These are phyloP conservation scores for Eugnorisma glareosa DNA, from an alignment of 2,888 invertebrate species.

Conservation along the genomic window DNA sequence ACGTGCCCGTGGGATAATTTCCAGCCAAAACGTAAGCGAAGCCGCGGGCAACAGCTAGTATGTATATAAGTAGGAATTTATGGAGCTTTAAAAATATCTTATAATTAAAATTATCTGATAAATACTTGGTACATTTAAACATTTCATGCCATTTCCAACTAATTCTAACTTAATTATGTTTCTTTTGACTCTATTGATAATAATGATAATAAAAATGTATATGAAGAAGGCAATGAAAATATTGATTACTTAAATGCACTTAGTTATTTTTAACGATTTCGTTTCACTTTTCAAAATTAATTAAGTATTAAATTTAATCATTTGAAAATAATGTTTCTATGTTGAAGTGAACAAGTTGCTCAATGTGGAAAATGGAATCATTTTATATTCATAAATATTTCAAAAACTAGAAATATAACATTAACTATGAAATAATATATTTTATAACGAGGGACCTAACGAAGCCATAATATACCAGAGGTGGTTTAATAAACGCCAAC, in stretches of 20 bases:
- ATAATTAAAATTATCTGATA: slow-evolving; percentile 27
- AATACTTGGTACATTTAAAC: background rate
- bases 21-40: no score
- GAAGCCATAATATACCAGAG: no score
- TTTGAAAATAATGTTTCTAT: slow-evolving; percentile 1
- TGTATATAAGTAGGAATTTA: background rate
- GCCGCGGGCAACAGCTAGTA: no score
- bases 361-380: background rate
- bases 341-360: background rate
- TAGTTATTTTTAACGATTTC: slow-evolving; percentile 21
- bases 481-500: no score
- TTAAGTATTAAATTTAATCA: slow-evolving; percentile 37
- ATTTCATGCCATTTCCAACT: background rate
- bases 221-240: slow-evolving; percentile 18
- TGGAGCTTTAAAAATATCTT: background rate
- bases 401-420: background rate
- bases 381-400: background rate
- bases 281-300: slow-evolving; percentile 10
- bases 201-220: slow-evolving; percentile 8
- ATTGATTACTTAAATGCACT: slow-evolving; percentile 7
- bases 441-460: no score
- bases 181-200: background rate
- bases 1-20: no score
- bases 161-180: slow-evolving; percentile 16
- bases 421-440: background rate